Evolutionary conservation across 1,140 invertebrate species (phyloP), one percentile per base, ranked within the genome.

Genomic region (Tetramorium simillimum): DNA sequence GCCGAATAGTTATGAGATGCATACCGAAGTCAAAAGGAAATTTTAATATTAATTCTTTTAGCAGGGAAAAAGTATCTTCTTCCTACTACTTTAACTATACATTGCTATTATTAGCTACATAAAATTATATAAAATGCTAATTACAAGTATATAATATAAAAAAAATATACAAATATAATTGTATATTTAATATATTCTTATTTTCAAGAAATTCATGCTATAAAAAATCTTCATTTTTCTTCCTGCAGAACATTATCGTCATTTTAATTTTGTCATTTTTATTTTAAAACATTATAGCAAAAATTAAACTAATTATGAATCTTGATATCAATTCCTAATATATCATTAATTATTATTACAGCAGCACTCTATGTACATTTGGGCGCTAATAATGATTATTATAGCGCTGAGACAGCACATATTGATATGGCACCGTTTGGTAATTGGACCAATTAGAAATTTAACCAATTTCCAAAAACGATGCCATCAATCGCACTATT

Each of bases 361-460:
- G 7, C n/a, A 49, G 6, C 14, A 9, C 3, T 46, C 2, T 28
- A 43, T 14, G 28, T 46, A 21, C 40, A 18, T 21, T 63, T 12
- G 46, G 33, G 24, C 33, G 33, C 7, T 46, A 82, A 46, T 58
- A 46, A 46, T 73, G 4, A 77, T 46, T 46, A 28, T 60, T 82
- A 33, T 2, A 33, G n/a, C 21, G 10, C 70, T 18, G 16, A 5
- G 24, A 12, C 49, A 70, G 81, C 51, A 51, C 16, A 10, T 33
- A 65, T 53, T 43, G 33, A 46, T 65, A 56, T 12, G 46, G 16
- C 14, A 40, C 28, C 14, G 33, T 21, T 65, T 58, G 70, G 18
- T 85, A 85, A 85, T 63, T 77, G 73, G 58, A n/a, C 14, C 40
- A 58, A 73, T 73, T 70, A 40, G 53, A 62, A 75, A 62, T 75